Evolutionary conservation across 2,797 vertebrate species (phyloP), one percentile per base, ranked within the genome.

Genomic region (Danio tinwini): DNA sequence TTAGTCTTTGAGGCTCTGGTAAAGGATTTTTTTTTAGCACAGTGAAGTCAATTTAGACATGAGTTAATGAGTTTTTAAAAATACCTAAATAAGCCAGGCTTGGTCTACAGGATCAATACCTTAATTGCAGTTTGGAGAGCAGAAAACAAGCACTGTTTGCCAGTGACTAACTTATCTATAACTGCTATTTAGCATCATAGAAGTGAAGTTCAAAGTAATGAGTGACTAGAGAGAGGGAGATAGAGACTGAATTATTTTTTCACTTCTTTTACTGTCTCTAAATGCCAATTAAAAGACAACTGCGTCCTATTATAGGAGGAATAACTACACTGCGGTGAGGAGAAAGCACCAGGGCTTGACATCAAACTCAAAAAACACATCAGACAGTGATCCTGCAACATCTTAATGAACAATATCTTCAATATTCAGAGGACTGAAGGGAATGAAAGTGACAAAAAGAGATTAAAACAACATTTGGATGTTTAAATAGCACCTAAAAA

Each of bases 71-170:
- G 62, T 53, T 39, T 52, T 52, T 42, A 61, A 75, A 67, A 74
- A 61, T 13, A 39, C 21, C 21, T 13, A 64, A 61, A 68, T 74
- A 61, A 80, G 62, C 79, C 55, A 59, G 50, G 29, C 71, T 81
- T 62, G 58, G 71, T 44, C 63, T 6, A 74, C 6, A 12, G 21
- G 29, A 81, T 81, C 63, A 13, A 68, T 81, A 59, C 37, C 45
- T 52, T 55, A 29, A 65, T 44, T 55, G 40, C 19, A n/a, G 40
- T 44, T 76, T 29, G 4, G 14, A 61, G 71, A 61, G 44, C 16
- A 29, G 17, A 55, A 53, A n/a, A 64, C 40, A 29, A 44, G 44
- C 44, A 5, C 11, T 17, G 45, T 49, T 74, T 10, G n/a, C 29
- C 50, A 5, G n/a, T 42, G 17, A 42, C 16, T 42, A 42, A 62